Conservation (phyloP, 2,113 vertebrate species). For the Eonycteris spelaea region DNA sequence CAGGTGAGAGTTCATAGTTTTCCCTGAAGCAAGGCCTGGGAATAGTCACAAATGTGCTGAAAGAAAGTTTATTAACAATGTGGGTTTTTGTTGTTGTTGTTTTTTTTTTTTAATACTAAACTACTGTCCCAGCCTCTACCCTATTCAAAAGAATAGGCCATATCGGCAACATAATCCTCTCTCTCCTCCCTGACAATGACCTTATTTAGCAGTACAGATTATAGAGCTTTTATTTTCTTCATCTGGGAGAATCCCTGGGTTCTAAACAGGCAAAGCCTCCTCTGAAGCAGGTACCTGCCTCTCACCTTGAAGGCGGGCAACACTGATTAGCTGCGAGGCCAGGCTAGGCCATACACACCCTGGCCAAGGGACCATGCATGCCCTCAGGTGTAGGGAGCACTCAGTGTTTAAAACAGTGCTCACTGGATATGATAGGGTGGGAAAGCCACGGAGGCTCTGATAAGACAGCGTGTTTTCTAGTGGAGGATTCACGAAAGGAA, state of each 20-base stretch:
- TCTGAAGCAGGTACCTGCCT: background rate
- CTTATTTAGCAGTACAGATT: background rate
- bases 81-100: background rate
- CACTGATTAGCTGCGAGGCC: background rate
- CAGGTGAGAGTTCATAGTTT: background rate
- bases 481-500: background rate
- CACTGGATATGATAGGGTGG: background rate
- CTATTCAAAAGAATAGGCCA: conserved; percentile 22
- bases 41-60: background rate
- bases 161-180: conserved; percentile 12
- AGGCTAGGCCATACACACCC: background rate
- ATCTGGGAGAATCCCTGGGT: conserved; percentile 59
- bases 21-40: background rate
- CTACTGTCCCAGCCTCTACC: conserved; percentile 5
- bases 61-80: background rate
- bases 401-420: background rate
- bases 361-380: background rate
- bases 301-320: accelerated
- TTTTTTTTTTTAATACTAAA: background rate
- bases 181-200: conserved; percentile 38
- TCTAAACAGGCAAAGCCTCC: background rate
- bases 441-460: background rate
- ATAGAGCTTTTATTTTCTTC: conserved; percentile 22
- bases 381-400: background rate
- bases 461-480: background rate